Percentiles rank a stretch among this genome's conserved stretches.
Evolutionary conservation across 2,113 vertebrate species (phyloP).

Genomic region (Varanus komodoensis): DNA sequence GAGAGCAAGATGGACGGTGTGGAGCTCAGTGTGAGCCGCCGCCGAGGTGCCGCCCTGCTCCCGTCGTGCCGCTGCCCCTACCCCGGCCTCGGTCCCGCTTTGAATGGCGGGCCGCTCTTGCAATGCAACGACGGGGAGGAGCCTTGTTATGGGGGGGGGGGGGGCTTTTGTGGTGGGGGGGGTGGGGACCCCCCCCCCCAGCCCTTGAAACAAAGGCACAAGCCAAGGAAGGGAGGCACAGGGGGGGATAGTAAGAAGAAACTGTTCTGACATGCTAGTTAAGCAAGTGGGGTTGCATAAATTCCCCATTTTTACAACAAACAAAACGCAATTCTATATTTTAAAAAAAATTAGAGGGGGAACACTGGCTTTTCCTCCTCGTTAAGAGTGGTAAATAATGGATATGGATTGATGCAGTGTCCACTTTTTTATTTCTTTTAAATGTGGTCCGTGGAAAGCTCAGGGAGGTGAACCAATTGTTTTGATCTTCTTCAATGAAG

Average conservation of each 20-base stretch:
- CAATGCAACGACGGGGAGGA: neutral
- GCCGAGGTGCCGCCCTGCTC: no score
- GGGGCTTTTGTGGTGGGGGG: neutral
- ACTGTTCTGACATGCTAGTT: neutral
- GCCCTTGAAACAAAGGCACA: neutral
- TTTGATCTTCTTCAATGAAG: neutral
- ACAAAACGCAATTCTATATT: neutral
- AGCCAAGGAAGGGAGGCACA: no score
- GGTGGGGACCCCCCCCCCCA: neutral
- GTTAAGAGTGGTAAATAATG: neutral
- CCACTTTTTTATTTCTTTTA: neutral
- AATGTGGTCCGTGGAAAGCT: neutral
- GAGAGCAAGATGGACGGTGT: neutral
- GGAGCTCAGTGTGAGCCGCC: no score
- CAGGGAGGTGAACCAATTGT: neutral
- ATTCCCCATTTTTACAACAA: neutral
- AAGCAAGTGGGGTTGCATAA: neutral
- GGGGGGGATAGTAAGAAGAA: neutral
- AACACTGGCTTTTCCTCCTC: neutral
- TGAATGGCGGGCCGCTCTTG: neutral
- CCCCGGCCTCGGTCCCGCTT: neutral
- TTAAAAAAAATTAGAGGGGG: neutral
- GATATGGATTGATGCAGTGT: neutral
- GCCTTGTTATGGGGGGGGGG: neutral
- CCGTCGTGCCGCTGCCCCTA: neutral